Conservation (phyloP, 2,113 vertebrate species). For the Microcebus jonahi region DNA sequence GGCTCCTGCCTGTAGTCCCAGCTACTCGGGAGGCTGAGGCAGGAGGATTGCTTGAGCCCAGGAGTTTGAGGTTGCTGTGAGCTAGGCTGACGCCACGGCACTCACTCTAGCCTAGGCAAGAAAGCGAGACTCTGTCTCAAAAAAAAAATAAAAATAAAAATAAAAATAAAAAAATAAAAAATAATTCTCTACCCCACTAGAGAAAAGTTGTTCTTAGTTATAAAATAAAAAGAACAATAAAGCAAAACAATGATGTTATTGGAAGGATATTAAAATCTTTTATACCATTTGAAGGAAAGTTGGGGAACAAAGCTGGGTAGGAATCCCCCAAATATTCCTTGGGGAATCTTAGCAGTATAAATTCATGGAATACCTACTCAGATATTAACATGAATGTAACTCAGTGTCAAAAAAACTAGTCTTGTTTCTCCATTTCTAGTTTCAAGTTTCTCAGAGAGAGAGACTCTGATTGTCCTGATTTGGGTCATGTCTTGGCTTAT, state of each 20-base stretch:
- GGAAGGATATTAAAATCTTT: neutral
- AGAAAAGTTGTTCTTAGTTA: neutral
- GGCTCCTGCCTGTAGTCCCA: too few relatives aligned
- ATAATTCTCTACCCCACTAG: neutral
- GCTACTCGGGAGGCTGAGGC: too few relatives aligned
- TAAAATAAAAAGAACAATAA: neutral
- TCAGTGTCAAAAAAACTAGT: neutral
- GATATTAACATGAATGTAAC: neutral
- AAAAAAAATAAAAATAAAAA: too few relatives aligned
- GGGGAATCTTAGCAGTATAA: neutral
- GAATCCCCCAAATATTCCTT: neutral
- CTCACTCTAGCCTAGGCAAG: too few relatives aligned
- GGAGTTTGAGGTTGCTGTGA: too few relatives aligned
- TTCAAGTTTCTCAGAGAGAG: neutral
- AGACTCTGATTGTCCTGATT: neutral
- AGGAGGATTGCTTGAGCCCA: too few relatives aligned
- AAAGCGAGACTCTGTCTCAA: too few relatives aligned
- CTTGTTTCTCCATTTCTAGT: neutral
- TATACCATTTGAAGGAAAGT: neutral
- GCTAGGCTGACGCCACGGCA: too few relatives aligned
- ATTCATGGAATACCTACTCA: neutral
- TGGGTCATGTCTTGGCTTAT: neutral
- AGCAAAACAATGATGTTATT: neutral
- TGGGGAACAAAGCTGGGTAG: neutral
- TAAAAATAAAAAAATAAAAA: constrained; percentile 4